Percentiles rank a stretch among this genome's conserved stretches.
Evolutionary conservation across 53 echinoderm and acorn worm species (phyloP).

Genomic region (Astropecten irregularis): DNA sequence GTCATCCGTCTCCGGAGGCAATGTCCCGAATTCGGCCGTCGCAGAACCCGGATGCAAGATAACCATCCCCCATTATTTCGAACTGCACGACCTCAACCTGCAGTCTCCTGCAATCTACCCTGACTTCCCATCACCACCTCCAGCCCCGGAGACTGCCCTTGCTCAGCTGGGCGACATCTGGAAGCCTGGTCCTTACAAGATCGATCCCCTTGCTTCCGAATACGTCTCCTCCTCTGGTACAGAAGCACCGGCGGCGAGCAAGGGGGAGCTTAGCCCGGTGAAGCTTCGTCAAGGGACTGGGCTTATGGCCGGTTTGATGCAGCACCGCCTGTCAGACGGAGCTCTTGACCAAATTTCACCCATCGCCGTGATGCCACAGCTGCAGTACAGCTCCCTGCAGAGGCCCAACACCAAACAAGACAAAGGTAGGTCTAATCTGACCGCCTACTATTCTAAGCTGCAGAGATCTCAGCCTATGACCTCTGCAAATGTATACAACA

Average conservation of each 20-base stretch:
- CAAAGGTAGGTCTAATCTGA: background rate
- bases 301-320: background rate
- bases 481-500: conserved; percentile 6
- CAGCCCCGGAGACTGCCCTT: too few relatives aligned
- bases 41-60: background rate
- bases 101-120: too few relatives aligned
- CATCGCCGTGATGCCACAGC: background rate
- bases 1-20: background rate
- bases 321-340: conserved; percentile 7
- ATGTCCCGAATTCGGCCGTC: background rate
- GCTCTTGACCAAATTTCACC: background rate
- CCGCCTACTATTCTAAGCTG: conserved; percentile 12
- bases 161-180: too few relatives aligned
- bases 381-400: conserved; percentile 23
- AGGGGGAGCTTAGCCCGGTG: background rate
- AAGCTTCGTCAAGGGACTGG: background rate
- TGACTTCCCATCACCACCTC: too few relatives aligned
- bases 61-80: conserved; percentile 34
- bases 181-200: too few relatives aligned
- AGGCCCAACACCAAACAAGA: background rate
- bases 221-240: background rate
- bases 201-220: too few relatives aligned
- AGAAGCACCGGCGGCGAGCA: background rate
- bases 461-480: background rate
- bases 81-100: background rate